Evolutionary conservation across 2,113 vertebrate genomes (phyloP).

Genomic region (Lophotis ruficrista): DNA sequence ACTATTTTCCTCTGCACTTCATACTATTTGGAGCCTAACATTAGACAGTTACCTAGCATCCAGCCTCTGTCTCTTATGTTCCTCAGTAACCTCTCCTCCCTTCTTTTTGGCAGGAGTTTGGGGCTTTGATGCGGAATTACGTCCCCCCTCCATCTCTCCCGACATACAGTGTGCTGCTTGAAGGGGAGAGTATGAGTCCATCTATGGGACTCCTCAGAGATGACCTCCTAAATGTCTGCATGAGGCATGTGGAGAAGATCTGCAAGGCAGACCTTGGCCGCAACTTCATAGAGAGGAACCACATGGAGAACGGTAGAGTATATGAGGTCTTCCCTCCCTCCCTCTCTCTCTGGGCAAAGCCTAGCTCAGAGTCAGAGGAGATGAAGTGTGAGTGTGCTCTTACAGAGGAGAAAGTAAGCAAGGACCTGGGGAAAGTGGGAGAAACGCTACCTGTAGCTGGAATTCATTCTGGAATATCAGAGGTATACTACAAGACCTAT

Average conservation of each 20-base stretch:
- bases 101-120: conserved; percentile 74
- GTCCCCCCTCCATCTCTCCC: conserved; percentile 78
- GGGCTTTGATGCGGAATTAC: conserved; percentile 78
- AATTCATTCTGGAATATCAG: background rate
- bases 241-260: conserved; percentile 82
- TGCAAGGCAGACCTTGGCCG: conserved; percentile 78
- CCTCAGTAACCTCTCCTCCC: background rate
- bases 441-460: background rate
- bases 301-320: conserved; percentile 77
- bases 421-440: background rate
- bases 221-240: conserved; percentile 77
- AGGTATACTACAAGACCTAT: background rate
- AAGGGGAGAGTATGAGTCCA: conserved; percentile 80
- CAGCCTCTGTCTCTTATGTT: background rate
- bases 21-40: background rate
- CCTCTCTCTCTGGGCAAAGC: background rate
- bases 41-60: background rate
- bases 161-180: conserved; percentile 79
- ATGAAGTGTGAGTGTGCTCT: background rate
- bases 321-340: background rate
- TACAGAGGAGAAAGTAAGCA: background rate
- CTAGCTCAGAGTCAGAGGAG: background rate
- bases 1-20: background rate
- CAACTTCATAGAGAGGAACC: conserved; percentile 81
- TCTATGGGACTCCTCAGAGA: conserved; percentile 78